A percentile compares a stretch with the other conserved stretches of the same genome.
These are phyloP conservation scores for Thinocorus orbignyianus DNA, from an alignment of 2,113 vertebrate species.

Conservation along the genomic window DNA sequence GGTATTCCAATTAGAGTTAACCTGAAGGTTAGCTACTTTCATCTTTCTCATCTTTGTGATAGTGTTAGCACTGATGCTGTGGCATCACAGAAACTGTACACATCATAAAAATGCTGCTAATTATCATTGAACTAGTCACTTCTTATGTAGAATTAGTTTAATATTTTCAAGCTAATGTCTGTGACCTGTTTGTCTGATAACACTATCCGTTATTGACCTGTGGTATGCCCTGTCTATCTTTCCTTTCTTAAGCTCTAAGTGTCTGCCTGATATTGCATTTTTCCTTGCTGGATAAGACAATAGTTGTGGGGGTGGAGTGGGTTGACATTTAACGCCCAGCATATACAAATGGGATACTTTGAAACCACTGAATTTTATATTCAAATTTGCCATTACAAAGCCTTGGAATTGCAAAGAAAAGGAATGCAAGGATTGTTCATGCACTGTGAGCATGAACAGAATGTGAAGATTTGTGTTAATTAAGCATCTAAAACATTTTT, in stretches of 20 bases:
- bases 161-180: conserved; percentile 67
- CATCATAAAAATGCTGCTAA: conserved; percentile 11
- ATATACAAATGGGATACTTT: neutral
- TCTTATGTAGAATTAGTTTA: conserved; percentile 38
- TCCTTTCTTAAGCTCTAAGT: conserved; percentile 51
- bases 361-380: neutral
- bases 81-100: conserved; percentile 8
- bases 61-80: neutral
- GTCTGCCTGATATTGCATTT: neutral
- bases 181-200: conserved; percentile 67
- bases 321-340: neutral
- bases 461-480: neutral
- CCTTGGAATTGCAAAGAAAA: neutral
- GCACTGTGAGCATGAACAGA: neutral
- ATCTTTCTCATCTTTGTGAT: conserved; percentile 28
- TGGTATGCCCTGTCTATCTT: conserved; percentile 61
- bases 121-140: conserved; percentile 51
- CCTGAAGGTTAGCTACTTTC: conserved; percentile 53
- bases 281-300: neutral
- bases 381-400: neutral
- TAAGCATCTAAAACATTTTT: neutral
- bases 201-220: conserved; percentile 68
- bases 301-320: accelerated
- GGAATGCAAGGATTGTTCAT: neutral
- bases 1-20: conserved; percentile 57